A percentile compares a stretch with the other conserved stretches of the same genome.
Conservation (phyloP, 2,888 invertebrate species). For the Dynastes hyllus region DNA sequence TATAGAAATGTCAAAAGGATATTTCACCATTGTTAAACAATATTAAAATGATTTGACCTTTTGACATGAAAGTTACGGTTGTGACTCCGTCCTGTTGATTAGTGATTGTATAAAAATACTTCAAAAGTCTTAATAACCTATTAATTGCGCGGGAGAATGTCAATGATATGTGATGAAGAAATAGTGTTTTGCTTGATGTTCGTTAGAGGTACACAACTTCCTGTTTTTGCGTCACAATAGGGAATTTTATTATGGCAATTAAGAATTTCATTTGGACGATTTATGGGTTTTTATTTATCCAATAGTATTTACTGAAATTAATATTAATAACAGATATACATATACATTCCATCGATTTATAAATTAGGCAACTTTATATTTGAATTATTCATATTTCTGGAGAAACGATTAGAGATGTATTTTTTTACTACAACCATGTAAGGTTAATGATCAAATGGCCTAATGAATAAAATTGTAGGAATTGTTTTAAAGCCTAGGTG, state of each 20-base stretch:
- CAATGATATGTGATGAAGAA: slow-evolving; percentile 45
- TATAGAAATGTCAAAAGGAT: slow-evolving; percentile 35
- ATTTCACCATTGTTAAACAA: slow-evolving; percentile 44
- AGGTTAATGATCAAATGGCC: not conserved
- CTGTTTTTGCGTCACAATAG: slow-evolving; percentile 41
- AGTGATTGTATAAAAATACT: slow-evolving; percentile 38
- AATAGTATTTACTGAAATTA: slow-evolving; percentile 20
- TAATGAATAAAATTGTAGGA: slow-evolving; percentile 6
- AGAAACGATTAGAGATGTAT: not conserved
- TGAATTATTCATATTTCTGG: slow-evolving; percentile 16
- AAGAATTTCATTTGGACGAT: slow-evolving; percentile 24
- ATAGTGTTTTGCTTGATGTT: slow-evolving; percentile 23
- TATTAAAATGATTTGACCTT: slow-evolving; percentile 46
- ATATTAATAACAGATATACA: slow-evolving; percentile 24
- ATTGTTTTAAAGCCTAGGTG: slow-evolving; percentile 6
- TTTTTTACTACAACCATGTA: not conserved
- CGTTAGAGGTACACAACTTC: slow-evolving; percentile 1
- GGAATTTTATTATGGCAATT: slow-evolving; percentile 35
- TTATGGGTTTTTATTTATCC: slow-evolving; percentile 31
- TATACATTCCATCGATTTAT: slow-evolving; percentile 1
- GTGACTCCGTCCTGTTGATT: slow-evolving; percentile 23
- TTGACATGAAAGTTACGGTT: slow-evolving; percentile 47
- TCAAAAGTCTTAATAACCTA: slow-evolving; percentile 29
- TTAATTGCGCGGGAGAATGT: slow-evolving; percentile 44
- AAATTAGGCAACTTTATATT: slow-evolving; percentile 11